Conservation (phyloP, 2,888 invertebrate species). For the Cephus rjabovi region DNA sequence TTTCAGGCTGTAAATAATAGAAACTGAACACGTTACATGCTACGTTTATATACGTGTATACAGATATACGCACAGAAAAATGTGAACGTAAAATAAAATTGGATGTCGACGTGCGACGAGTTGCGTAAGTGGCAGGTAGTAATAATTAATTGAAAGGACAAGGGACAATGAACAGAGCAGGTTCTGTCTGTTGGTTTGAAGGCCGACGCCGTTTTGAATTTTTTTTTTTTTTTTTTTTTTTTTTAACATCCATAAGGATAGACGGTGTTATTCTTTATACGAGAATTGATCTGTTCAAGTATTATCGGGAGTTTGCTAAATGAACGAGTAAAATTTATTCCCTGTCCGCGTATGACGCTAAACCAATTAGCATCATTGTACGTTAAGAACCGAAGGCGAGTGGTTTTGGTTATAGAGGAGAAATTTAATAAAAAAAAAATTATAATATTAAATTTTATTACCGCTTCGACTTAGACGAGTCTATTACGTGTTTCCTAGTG, state of each 20-base stretch:
- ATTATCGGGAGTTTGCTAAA: constrained; percentile 17
- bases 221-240: too few species aligned
- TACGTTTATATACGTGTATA: not conserved
- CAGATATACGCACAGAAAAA: not conserved
- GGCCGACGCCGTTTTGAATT: not conserved
- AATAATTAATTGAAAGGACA: not conserved
- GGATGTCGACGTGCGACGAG: not conserved
- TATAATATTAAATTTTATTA: not conserved
- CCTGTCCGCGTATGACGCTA: not conserved
- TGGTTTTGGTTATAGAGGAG: not conserved
- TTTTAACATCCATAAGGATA: not conserved
- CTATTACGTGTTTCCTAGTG: not conserved
- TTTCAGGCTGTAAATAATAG: not conserved
- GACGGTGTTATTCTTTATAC: not conserved
- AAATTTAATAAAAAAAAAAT: not conserved
- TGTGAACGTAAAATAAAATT: not conserved
- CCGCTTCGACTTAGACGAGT: not conserved
- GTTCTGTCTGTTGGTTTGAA: not conserved
- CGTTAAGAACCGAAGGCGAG: not conserved
- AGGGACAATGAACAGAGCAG: not conserved
- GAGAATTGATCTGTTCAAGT: not conserved
- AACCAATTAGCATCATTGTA: constrained; percentile 7
- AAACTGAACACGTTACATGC: not conserved
- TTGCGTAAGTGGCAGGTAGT: not conserved
- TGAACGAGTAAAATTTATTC: constrained; percentile 22